Percentiles rank a stretch among this genome's conserved stretches.
These are phyloP conservation scores for Chloroclysta siterata DNA, from an alignment of 2,888 invertebrate genomes.

Conservation along the genomic window DNA sequence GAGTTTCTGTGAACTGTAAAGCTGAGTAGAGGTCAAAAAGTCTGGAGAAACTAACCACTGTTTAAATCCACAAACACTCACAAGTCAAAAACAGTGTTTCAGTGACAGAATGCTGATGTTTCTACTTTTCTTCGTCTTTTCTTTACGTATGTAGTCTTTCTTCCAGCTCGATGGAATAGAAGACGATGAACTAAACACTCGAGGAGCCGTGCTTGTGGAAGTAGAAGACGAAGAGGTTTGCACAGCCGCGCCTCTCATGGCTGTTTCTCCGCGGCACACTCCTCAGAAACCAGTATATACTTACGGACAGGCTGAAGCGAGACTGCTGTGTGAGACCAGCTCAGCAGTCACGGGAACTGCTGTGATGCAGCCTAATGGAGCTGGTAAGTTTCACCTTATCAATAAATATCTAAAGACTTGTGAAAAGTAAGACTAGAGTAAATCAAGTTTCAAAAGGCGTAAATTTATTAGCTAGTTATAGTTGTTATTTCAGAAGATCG, in stretches of 20 bases:
- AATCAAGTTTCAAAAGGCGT: neutral
- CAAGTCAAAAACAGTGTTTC: too few species aligned
- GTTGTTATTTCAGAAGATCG: constrained; percentile 66
- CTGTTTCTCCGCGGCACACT: constrained; percentile 85
- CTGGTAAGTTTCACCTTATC: constrained; percentile 52
- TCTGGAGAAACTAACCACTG: too few species aligned
- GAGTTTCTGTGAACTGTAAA: neutral
- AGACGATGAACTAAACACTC: constrained; percentile 77
- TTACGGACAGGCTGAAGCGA: constrained; percentile 86
- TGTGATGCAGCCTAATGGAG: constrained; percentile 70
- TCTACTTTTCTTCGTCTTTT: too few species aligned
- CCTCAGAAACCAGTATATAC: constrained; percentile 91
- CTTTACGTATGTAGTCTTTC: neutral
- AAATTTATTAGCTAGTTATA: constrained; percentile 34
- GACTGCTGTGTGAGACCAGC: constrained; percentile 76
- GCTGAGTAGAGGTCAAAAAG: too few species aligned
- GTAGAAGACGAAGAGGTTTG: constrained; percentile 92
- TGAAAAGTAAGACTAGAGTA: neutral
- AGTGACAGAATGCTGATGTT: too few species aligned
- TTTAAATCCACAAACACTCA: too few species aligned
- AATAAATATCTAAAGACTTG: neutral
- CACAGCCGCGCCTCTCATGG: constrained; percentile 89
- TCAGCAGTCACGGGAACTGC: constrained; percentile 77
- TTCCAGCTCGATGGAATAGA: constrained; percentile 65
- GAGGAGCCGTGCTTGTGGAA: constrained; percentile 91